phyloP scores from a whole-genome alignment of 2,888 invertebrate species.

The Hypselothyrea guttata region DNA sequence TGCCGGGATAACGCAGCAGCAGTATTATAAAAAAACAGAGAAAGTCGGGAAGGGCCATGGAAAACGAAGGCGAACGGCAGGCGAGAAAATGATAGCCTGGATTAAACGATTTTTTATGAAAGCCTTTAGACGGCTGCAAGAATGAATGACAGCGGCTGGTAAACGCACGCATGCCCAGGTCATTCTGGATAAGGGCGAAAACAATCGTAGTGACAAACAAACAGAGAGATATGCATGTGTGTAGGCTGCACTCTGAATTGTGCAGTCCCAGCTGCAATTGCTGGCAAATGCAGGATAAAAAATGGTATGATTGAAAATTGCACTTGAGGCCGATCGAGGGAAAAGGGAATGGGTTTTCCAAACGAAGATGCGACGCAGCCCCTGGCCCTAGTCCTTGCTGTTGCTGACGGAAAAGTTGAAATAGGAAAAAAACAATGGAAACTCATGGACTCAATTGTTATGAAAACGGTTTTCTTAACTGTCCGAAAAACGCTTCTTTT shows the following conservation, averaged over 20 bases:
- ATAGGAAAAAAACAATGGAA: conserved; percentile 24
- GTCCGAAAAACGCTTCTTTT: conserved; percentile 41
- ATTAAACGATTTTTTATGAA: conserved; percentile 80
- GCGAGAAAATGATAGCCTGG: conserved; percentile 74
- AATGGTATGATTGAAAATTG: conserved; percentile 71
- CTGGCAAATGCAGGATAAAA: conserved; percentile 45
- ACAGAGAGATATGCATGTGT: conserved; percentile 4
- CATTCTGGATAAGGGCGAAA: conserved; percentile 23
- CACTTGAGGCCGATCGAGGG: conserved; percentile 64
- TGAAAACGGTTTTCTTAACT: conserved; percentile 47
- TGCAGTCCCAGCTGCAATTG: conserved; percentile 61
- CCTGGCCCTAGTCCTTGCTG: too few relatives aligned
- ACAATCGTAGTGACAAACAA: conserved; percentile 9
- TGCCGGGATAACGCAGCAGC: conserved; percentile 26
- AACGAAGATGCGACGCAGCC: too few relatives aligned
- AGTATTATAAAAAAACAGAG: conserved; percentile 19
- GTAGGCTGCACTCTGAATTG: background rate
- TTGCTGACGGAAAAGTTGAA: too few relatives aligned
- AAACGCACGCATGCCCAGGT: conserved; percentile 28
- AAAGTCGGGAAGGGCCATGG: conserved; percentile 6
- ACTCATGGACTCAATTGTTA: conserved; percentile 40
- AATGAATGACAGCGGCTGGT: conserved; percentile 64
- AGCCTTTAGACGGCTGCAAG: conserved; percentile 70
- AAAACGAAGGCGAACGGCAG: conserved; percentile 27
- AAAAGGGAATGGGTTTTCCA: conserved; percentile 13